Base-by-base conservation (phyloP, 2,113 vertebrate species). In the Saccopteryx leptura region DNA sequence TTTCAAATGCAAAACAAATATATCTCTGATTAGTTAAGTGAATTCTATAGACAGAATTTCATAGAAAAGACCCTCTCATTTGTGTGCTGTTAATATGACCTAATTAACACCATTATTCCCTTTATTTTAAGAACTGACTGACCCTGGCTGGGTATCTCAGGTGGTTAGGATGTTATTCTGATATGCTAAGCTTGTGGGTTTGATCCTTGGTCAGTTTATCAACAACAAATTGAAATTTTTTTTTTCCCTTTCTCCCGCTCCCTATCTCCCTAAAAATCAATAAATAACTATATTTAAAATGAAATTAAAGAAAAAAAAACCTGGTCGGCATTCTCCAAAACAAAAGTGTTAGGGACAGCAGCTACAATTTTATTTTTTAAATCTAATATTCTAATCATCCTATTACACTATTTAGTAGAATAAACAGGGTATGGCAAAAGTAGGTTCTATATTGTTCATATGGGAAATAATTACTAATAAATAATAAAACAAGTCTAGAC, bases 1-100 rank as follows among this genome's bases (percentile, higher is more conserved):
- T 92, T 93, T 96, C 94, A 94, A 97, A 95, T 96, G 91, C 91
- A 97, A 92, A 96, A 95, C 74, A 95, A 80, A 93, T 94, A 76
- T 91, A 9, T 33, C 4, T 94, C 92, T 1, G 39, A 97, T 96
- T 94, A 39, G 56, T 18, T 94, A 60, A 61, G 82, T 0, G 0
- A 95, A 50, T 89, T 97, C 88, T 94, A 85, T 78, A 90, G 60
- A 87, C 33, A 96, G 78, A 97, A 95, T 96, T 91, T 90, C 92
- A 80, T 21, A 15, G 39, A 96, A 76, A 9, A 83, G 74, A 75
- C 21, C n/a, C 52, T 91, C 84, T 33, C 95, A 95, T 88, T 96
- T 96, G 39, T 90, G 93, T 92, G 56, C 39, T 96, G 72, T 94
- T 91, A 81, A 21, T 52, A 94, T 76, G 48, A 88, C 63, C 63